phyloP scores from a whole-genome alignment of 2,797 vertebrate species.

The Sebastolobus altivelis region DNA sequence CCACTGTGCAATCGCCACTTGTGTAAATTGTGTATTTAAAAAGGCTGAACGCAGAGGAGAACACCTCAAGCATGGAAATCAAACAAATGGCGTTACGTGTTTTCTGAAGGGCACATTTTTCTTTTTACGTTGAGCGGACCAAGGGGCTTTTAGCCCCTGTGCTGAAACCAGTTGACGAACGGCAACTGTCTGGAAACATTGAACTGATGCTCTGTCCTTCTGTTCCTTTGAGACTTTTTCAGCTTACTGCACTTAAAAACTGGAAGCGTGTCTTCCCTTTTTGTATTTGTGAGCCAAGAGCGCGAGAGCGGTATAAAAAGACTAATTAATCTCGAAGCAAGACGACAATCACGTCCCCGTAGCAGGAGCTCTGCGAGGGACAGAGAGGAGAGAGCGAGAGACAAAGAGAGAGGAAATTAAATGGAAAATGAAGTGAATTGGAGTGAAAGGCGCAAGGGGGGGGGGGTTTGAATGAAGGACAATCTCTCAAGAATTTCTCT shows the following conservation, averaged over 20 bases:
- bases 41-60: conserved; percentile 63
- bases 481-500: conserved; percentile 77
- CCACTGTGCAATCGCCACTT: conserved; percentile 73
- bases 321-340: conserved; percentile 80
- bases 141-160: conserved; percentile 45
- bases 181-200: conserved; percentile 59
- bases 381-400: conserved; percentile 63
- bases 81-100: conserved; percentile 48
- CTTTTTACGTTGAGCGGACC: conserved; percentile 61
- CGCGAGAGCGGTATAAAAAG: conserved; percentile 70
- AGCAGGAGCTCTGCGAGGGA: conserved; percentile 62
- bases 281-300: conserved; percentile 78
- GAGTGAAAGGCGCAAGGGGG: conserved; percentile 48
- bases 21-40: conserved; percentile 83
- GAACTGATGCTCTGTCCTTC: conserved; percentile 50
- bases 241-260: conserved; percentile 82
- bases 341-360: conserved; percentile 86
- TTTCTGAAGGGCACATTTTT: conserved; percentile 67
- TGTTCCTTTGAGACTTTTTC: conserved; percentile 65
- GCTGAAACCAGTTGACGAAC: conserved; percentile 51
- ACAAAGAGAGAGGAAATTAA: conserved; percentile 62
- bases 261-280: conserved; percentile 74
- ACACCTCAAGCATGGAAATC: conserved; percentile 69
- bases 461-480: conserved; percentile 72
- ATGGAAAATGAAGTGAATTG: conserved; percentile 73